phyloP scores from a whole-genome alignment of 23 tunicate genomes.

The Corella eumyota region DNA sequence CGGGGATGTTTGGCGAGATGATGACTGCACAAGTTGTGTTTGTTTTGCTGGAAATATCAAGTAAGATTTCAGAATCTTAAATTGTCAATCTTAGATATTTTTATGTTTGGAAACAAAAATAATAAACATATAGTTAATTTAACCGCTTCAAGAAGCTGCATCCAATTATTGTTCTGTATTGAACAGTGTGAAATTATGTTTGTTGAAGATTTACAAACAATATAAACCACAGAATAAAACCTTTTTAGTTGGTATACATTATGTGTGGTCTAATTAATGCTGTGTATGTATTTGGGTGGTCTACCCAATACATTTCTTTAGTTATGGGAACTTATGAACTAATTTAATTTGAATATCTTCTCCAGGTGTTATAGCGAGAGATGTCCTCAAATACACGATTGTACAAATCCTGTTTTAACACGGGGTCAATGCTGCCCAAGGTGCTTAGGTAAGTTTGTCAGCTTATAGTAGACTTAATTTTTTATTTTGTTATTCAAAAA shows the following conservation, averaged over 20 bases:
- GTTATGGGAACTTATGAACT: neutral
- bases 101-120: neutral
- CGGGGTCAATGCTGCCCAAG: conserved; percentile 49
- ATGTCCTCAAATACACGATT: conserved; percentile 30
- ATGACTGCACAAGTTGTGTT: conserved; percentile 38
- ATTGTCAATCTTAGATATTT: neutral
- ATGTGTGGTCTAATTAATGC: too few relatives aligned
- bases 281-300: neutral
- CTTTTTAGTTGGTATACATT: too few relatives aligned
- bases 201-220: too few relatives aligned
- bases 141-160: conserved; percentile 3
- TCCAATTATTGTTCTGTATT: neutral
- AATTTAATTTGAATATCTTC: too few relatives aligned
- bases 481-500: too few relatives aligned
- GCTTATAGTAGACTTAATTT: neutral
- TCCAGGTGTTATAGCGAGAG: conserved; percentile 41
- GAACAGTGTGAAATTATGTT: too few relatives aligned
- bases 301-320: neutral
- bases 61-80: conserved; percentile 10
- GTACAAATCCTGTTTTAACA: conserved; percentile 34
- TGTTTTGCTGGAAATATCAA: conserved; percentile 26
- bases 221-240: too few relatives aligned
- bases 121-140: neutral
- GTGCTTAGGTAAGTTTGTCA: conserved; percentile 39
- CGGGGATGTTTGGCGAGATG: conserved; percentile 32